phyloP scores from a whole-genome alignment of 2,888 invertebrate species.

The Cosmopolites sordidus region DNA sequence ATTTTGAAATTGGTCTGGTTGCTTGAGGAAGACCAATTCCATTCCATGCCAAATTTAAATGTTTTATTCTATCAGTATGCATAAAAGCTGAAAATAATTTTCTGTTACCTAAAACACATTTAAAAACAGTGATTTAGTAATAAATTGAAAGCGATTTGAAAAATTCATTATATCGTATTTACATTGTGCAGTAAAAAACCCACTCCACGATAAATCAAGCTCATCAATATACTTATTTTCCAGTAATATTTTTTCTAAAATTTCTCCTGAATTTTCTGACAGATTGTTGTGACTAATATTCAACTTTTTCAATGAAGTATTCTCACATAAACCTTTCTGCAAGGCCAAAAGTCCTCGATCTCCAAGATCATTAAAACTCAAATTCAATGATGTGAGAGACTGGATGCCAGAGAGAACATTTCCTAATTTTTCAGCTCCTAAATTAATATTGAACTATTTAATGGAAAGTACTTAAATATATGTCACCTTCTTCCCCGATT shows the following conservation, averaged over 20 bases:
- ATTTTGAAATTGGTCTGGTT: constrained; percentile 35
- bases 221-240: constrained; percentile 48
- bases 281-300: constrained; percentile 53
- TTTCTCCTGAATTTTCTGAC: constrained; percentile 44
- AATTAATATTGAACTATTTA: constrained; percentile 7
- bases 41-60: constrained; percentile 52
- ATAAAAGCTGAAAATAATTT: constrained; percentile 43
- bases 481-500: constrained; percentile 43
- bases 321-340: constrained; percentile 40
- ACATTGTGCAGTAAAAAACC: constrained; percentile 46
- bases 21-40: constrained; percentile 43
- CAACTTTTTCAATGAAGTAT: constrained; percentile 43
- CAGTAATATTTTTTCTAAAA: constrained; percentile 44
- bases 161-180: constrained; percentile 9
- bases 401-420: constrained; percentile 42
- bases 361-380: constrained; percentile 49
- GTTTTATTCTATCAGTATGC: constrained; percentile 38
- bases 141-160: neutral
- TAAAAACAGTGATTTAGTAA: too few species aligned
- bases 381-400: constrained; percentile 43
- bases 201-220: constrained; percentile 55
- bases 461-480: neutral
- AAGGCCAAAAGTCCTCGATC: constrained; percentile 46
- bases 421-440: constrained; percentile 44
- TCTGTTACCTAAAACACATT: constrained; percentile 40